phyloP scores from a whole-genome alignment of 2,113 vertebrate genomes.

The Rhabdomys dilectus region DNA sequence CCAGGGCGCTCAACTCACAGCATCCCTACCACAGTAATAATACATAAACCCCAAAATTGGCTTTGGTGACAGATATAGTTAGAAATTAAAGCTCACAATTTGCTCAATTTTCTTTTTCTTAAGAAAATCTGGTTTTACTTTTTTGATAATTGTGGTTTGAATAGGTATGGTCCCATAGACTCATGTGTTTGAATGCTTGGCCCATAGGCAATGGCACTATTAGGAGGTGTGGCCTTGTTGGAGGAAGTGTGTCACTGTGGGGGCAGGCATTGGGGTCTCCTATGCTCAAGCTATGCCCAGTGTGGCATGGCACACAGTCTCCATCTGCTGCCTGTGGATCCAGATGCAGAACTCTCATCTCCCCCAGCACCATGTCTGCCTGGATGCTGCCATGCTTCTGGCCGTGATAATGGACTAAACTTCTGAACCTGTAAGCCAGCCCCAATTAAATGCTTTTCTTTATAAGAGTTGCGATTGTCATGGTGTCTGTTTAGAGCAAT shows the following conservation, averaged over 20 bases:
- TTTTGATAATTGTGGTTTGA: background rate
- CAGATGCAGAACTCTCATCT: no score
- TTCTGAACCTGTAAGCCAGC: no score
- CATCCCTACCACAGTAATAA: background rate
- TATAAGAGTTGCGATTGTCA: no score
- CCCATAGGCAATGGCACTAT: background rate
- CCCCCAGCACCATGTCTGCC: no score
- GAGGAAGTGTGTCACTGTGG: background rate
- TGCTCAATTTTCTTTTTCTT: background rate
- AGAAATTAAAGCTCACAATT: background rate
- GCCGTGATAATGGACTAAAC: no score
- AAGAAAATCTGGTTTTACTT: background rate
- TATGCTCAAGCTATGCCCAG: background rate
- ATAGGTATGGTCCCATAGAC: background rate
- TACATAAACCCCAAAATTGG: background rate
- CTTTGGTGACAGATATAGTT: background rate
- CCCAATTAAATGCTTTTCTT: no score
- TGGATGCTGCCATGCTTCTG: no score
- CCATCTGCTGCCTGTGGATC: no score
- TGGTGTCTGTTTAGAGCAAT: no score
- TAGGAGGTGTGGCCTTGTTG: background rate
- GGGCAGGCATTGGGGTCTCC: background rate
- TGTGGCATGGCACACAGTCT: no score
- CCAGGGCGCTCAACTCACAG: no score
- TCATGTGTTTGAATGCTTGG: background rate